Base-by-base conservation (phyloP, 2,797 vertebrate species). In the Alca torda region DNA sequence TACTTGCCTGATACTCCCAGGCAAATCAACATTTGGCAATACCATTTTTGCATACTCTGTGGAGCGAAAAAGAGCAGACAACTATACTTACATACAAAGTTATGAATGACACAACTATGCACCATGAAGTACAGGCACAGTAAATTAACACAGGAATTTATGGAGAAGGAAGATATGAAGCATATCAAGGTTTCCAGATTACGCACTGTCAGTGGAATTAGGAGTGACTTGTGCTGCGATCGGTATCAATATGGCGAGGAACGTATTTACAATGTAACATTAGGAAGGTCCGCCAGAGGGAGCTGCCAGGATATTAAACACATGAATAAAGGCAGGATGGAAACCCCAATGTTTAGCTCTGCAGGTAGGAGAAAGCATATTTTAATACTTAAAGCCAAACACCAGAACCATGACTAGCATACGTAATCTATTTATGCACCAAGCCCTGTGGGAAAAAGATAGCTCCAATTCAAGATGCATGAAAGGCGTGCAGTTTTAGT, bases 201-300 rank as follows among this genome's bases (percentile, higher is more conserved):
- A 64, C 70, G 41, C 26, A 57, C 9, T 35, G 16, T 12, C 56
- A 78, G 19, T 7, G 28, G n/a, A 56, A 91, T 33, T 45, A 61
- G 37, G 68, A 79, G 63, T 3, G 2, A 25, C 30, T 37, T 1
- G 0, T 12, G 33, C 7, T 13, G 28, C 28, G 45, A 45, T 30
- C 13, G 1, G 1, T 6, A 45, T 6, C 26, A 37, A 30, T 4
- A 6, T 1, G 0, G 2, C 0, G 7, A 72, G 46, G n/a, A 13
- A 3, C 0, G 0, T 28, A 25, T 67, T 77, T 60, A 26, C n/a
- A 51, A 26, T 1, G 5, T 28, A 79, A 80, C 10, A 26, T 69
- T 17, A 69, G 16, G 4, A 15, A 46, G 45, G 33, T 39, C 96
- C 96, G 90, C 74, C 31, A 96, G 96, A 91, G 95, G 95, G 96